Evolutionary conservation across 64 coral and sea anemone species (phyloP).

Genomic region (Platygyra sinensis): DNA sequence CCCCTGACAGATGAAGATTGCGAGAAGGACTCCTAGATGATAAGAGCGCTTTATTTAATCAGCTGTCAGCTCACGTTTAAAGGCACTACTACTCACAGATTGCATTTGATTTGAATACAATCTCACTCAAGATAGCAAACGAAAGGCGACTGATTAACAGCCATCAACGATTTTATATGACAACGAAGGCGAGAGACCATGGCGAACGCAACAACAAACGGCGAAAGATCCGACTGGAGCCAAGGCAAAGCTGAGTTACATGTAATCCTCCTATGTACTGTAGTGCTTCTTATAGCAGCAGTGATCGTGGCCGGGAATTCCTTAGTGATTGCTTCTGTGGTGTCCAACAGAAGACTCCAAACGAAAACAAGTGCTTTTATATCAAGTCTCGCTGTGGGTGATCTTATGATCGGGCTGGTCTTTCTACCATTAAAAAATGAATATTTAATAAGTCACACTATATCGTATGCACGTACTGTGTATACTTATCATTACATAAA

Average conservation of each 20-base stretch:
- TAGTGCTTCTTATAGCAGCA: conserved; percentile 47
- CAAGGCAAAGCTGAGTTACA: conserved; percentile 34
- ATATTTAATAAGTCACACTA: not conserved
- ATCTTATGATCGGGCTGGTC: conserved; percentile 81
- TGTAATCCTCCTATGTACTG: conserved; percentile 54
- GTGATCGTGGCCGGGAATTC: conserved; percentile 81
- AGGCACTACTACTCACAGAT: not conserved
- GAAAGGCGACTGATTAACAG: not conserved
- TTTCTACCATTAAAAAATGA: not conserved
- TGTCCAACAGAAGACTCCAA: conserved; percentile 80
- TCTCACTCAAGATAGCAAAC: not conserved
- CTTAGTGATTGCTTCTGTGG: conserved; percentile 80
- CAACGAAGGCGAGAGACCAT: not conserved
- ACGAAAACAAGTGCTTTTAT: conserved; percentile 89
- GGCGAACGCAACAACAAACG: not conserved
- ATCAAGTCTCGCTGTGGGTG: conserved; percentile 82
- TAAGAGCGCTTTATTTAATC: conserved; percentile 36
- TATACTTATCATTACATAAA: not conserved
- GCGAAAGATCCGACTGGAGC: not conserved
- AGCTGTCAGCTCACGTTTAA: conserved; percentile 6
- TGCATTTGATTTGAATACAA: conserved; percentile 17
- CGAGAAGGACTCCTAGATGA: not conserved
- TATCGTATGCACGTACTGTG: not conserved
- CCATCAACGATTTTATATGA: not conserved
- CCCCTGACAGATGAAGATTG: not conserved